A percentile compares a stretch with the other conserved stretches of the same genome.
phyloP scores from a whole-genome alignment of 2,888 invertebrate species.

The Phyto melanocephala region DNA sequence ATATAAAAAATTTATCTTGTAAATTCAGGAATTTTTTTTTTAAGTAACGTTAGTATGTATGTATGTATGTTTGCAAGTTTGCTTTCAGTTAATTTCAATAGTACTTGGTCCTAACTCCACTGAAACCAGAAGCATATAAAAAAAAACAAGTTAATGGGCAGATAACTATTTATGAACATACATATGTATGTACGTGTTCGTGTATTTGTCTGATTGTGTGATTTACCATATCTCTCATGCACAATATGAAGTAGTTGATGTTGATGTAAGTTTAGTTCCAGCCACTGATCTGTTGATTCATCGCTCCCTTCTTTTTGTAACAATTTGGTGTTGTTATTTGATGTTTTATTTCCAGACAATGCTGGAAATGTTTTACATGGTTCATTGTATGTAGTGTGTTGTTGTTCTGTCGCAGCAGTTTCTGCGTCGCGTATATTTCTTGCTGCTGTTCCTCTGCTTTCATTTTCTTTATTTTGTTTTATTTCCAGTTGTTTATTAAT shows the following conservation, averaged over 20 bases:
- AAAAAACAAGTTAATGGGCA: neutral
- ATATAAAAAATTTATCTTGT: no score
- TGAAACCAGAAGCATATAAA: neutral
- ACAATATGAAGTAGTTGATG: constrained; percentile 20
- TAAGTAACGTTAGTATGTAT: neutral
- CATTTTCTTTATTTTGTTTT: constrained; percentile 16
- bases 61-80: neutral
- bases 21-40: no score
- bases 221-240: constrained; percentile 55
- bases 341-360: constrained; percentile 18
- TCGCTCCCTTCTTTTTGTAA: constrained; percentile 8
- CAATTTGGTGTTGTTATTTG: neutral
- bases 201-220: neutral
- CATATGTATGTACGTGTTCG: no score
- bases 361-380: constrained; percentile 8
- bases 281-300: constrained; percentile 24
- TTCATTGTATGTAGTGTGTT: constrained; percentile 1
- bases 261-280: constrained; percentile 2
- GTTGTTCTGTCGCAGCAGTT: neutral
- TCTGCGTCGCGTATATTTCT: neutral
- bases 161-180: no score
- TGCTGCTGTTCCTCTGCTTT: neutral
- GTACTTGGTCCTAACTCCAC: neutral
- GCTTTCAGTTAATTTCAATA: neutral
- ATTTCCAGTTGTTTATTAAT: neutral